Conservation (phyloP, 2,888 invertebrate species). For the Hanleya hanleyi region DNA sequence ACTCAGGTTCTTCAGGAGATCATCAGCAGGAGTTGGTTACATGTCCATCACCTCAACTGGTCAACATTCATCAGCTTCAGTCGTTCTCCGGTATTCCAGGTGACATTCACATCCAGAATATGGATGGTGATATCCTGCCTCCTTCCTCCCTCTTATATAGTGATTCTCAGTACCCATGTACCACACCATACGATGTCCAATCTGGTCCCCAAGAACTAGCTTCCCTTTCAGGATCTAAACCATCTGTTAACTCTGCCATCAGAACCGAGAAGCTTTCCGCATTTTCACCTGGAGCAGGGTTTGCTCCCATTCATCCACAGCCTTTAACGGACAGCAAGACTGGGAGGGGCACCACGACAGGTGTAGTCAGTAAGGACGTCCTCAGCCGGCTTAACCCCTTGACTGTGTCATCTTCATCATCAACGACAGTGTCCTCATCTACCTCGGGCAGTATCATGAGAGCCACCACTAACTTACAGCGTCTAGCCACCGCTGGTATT, state of each 20-base stretch:
- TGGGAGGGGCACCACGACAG: slow-evolving; percentile 29
- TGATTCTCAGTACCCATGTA: too few species aligned
- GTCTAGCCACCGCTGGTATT: slow-evolving; percentile 7
- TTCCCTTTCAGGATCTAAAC: too few species aligned
- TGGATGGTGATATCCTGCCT: neutral
- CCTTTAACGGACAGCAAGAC: slow-evolving; percentile 50
- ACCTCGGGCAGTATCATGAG: slow-evolving; percentile 38
- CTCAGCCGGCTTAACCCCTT: neutral
- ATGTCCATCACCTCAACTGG: too few species aligned
- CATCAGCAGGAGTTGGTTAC: neutral
- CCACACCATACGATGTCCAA: too few species aligned
- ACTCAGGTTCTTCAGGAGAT: neutral
- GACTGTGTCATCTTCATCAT: too few species aligned
- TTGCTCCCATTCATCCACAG: slow-evolving; percentile 64
- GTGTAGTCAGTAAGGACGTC: slow-evolving; percentile 43
- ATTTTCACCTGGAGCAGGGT: slow-evolving; percentile 45
- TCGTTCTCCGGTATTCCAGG: neutral
- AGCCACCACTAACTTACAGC: slow-evolving; percentile 8
- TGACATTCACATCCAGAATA: neutral
- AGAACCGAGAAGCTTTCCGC: slow-evolving; percentile 52
- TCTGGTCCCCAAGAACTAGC: too few species aligned
- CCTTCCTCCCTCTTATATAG: too few species aligned
- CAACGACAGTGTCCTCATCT: too few species aligned
- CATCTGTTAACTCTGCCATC: slow-evolving; percentile 28
- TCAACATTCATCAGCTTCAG: too few species aligned